These are phyloP conservation scores for Melinaea marsaeus DNA, from an alignment of 2,888 invertebrate genomes.

Conservation along the genomic window DNA sequence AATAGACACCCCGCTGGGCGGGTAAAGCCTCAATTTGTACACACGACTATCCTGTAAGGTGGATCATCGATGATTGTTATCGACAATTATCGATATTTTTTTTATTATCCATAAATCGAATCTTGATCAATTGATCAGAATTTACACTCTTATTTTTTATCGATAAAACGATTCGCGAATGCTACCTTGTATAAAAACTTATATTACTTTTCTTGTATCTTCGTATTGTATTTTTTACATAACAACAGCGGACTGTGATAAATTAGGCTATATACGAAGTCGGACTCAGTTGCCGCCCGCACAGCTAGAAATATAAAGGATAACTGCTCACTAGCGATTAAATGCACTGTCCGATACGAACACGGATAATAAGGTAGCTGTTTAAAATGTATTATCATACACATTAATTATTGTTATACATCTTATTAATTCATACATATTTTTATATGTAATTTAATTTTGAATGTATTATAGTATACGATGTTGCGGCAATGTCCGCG, in stretches of 20 bases:
- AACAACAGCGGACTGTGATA: conserved; percentile 12
- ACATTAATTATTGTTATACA: conserved; percentile 1
- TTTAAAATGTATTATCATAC: not conserved
- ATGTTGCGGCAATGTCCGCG: conserved; percentile 1
- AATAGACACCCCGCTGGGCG: conserved; percentile 62
- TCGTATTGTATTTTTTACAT: not conserved
- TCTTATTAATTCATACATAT: not conserved
- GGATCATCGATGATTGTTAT: conserved; percentile 63
- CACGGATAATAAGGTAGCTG: conserved; percentile 13
- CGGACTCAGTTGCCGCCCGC: conserved; percentile 33
- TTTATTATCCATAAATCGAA: conserved; percentile 15
- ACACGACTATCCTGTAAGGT: conserved; percentile 70
- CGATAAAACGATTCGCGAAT: not conserved
- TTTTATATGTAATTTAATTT: not conserved
- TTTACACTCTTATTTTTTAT: not conserved
- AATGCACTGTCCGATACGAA: conserved; percentile 11
- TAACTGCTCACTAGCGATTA: conserved; percentile 35
- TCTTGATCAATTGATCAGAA: conserved; percentile 10
- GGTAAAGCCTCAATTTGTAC: conserved; percentile 67
- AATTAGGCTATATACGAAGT: conserved; percentile 8
- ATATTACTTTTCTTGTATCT: not conserved
- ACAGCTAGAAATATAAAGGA: conserved; percentile 43
- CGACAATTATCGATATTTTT: conserved; percentile 35
- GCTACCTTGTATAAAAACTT: no score
- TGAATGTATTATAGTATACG: conserved; percentile 4